Evolutionary conservation across 2,888 invertebrate species (phyloP).

Genomic region (Cancer borealis): DNA sequence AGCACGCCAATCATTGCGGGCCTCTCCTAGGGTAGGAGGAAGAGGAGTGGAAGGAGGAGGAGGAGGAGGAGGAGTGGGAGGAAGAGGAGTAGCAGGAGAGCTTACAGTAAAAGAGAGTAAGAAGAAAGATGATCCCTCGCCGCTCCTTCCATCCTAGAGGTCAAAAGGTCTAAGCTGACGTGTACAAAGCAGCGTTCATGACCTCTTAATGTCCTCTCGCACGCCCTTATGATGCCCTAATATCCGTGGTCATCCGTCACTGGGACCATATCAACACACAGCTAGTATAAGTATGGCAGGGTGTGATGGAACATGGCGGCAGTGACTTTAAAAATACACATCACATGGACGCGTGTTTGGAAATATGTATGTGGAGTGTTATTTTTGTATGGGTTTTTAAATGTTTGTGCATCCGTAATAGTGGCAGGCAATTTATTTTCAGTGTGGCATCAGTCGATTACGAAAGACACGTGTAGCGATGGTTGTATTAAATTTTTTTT

Average conservation of each 20-base stretch:
- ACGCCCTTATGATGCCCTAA: neutral
- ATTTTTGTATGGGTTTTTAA: neutral
- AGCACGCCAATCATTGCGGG: neutral
- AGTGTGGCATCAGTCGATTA: neutral
- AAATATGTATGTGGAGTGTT: neutral
- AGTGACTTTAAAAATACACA: no score
- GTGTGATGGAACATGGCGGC: neutral
- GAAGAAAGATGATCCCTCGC: neutral
- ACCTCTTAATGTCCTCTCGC: neutral
- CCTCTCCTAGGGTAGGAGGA: neutral
- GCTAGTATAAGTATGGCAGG: neutral
- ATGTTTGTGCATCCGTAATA: neutral
- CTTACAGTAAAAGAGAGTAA: neutral
- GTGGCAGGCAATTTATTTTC: conserved; percentile 23
- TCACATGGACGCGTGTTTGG: neutral
- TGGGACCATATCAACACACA: neutral
- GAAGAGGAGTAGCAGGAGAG: neutral
- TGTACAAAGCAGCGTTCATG: neutral
- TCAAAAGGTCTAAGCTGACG: neutral
- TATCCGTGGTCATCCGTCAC: neutral
- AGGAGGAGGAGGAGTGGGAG: neutral
- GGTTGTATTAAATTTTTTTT: neutral
- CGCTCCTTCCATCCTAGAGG: neutral
- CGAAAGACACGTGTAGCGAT: neutral
- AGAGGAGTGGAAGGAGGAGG: no score